Evolutionary conservation across 2,797 vertebrate species (phyloP).

Genomic region (Macrochelys suwanniensis): DNA sequence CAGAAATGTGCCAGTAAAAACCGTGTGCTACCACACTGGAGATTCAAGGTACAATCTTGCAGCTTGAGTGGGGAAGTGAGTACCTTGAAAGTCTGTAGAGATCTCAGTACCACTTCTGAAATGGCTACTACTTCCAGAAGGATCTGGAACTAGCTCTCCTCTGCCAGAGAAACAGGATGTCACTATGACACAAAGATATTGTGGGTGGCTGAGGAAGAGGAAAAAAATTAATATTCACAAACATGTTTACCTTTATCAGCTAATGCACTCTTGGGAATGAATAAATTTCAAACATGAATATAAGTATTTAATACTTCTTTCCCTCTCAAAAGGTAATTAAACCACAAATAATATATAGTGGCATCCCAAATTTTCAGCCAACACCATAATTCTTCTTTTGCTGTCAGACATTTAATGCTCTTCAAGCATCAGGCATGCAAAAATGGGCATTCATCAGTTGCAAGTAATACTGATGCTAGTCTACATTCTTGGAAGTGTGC

Average conservation of each 20-base stretch:
- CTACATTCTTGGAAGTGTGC: not conserved
- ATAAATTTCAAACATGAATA: not conserved
- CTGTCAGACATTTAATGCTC: not conserved
- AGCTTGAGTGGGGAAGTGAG: not conserved
- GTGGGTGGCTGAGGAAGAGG: not conserved
- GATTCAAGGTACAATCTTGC: not conserved
- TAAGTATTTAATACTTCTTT: not conserved
- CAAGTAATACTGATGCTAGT: not conserved
- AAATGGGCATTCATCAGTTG: not conserved
- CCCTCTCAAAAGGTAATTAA: not conserved
- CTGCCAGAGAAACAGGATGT: slow-evolving; percentile 4
- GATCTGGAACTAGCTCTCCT: slow-evolving; percentile 9
- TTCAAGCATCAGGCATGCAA: slow-evolving; percentile 8
- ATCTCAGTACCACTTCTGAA: not conserved
- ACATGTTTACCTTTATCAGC: not conserved
- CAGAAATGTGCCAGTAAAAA: slow-evolving; percentile 2
- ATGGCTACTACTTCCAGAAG: not conserved
- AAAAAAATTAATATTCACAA: slow-evolving; percentile 47
- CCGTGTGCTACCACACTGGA: not conserved
- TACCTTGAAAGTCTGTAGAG: not conserved
- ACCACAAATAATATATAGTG: not conserved
- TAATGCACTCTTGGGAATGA: not conserved
- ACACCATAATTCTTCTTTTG: not conserved
- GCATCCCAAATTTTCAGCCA: not conserved
- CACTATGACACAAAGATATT: slow-evolving; percentile 44